phyloP scores from a whole-genome alignment of 2,888 invertebrate species.

The Spisula subtruncata region DNA sequence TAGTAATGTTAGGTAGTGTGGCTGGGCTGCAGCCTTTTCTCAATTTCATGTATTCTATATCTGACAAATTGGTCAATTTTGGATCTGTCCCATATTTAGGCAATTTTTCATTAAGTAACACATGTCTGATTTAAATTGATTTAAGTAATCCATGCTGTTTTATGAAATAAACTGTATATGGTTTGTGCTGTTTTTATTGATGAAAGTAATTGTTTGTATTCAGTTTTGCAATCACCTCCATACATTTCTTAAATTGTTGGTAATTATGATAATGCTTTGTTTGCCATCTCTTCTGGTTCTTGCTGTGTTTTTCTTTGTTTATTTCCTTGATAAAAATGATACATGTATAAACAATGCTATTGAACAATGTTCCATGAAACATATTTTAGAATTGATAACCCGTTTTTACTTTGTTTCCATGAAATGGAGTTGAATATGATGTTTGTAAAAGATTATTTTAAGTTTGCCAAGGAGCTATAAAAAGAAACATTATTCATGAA shows the following conservation, averaged over 20 bases:
- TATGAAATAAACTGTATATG: no score
- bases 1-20: not conserved
- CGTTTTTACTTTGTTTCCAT: constrained; percentile 48
- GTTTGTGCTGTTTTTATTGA: not conserved
- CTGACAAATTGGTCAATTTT: constrained; percentile 16
- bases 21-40: not conserved
- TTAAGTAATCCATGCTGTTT: no score
- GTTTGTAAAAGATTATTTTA: constrained; percentile 48
- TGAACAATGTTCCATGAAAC: constrained; percentile 44
- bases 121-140: not conserved
- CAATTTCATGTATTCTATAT: not conserved
- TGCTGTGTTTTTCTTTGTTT: constrained; percentile 24
- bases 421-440: constrained; percentile 36
- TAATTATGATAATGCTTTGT: not conserved
- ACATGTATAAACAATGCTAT: constrained; percentile 26
- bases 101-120: not conserved
- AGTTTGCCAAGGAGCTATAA: constrained; percentile 47
- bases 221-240: not conserved
- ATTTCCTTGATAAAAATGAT: constrained; percentile 8
- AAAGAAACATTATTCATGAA: constrained; percentile 52
- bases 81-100: constrained; percentile 1
- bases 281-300: constrained; percentile 5
- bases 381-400: constrained; percentile 48
- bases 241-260: not conserved
- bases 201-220: constrained; percentile 1